These are phyloP conservation scores for Perca flavescens DNA, from an alignment of 2,113 vertebrate species.

Conservation along the genomic window DNA sequence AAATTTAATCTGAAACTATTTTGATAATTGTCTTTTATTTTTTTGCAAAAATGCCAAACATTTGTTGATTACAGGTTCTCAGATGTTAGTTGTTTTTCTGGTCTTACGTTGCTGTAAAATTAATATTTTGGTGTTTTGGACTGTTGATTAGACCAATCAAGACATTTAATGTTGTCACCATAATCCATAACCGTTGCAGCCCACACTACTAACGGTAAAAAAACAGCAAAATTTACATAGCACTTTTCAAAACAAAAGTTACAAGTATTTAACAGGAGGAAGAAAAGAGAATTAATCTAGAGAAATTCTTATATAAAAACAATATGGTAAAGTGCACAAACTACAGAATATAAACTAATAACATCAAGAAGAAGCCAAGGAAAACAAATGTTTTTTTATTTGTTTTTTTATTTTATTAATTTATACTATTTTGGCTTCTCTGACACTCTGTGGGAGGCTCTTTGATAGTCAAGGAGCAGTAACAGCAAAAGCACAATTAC, in stretches of 20 bases:
- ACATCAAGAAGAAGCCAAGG: not conserved
- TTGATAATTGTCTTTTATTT: not conserved
- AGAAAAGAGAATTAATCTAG: not conserved
- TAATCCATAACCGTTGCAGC: not conserved
- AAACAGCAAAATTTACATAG: not conserved
- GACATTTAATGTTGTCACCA: not conserved
- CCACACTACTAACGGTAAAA: not conserved
- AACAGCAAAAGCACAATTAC: not conserved
- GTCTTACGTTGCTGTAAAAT: not conserved
- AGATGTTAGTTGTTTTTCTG: not conserved
- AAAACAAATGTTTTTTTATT: not conserved
- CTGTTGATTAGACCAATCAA: not conserved
- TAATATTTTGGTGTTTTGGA: not conserved
- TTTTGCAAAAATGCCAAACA: not conserved
- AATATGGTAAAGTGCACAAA: not conserved
- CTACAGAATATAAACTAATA: not conserved
- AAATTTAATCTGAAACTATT: not conserved
- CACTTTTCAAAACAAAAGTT: not conserved
- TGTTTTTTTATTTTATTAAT: no score
- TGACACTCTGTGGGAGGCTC: not conserved
- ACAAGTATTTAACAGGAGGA: not conserved
- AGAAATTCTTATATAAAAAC: not conserved
- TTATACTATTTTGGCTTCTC: not conserved
- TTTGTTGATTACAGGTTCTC: not conserved
- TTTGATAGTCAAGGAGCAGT: not conserved